Conservation (phyloP, 2,888 invertebrate genomes). For the Phengaris alcon region DNA sequence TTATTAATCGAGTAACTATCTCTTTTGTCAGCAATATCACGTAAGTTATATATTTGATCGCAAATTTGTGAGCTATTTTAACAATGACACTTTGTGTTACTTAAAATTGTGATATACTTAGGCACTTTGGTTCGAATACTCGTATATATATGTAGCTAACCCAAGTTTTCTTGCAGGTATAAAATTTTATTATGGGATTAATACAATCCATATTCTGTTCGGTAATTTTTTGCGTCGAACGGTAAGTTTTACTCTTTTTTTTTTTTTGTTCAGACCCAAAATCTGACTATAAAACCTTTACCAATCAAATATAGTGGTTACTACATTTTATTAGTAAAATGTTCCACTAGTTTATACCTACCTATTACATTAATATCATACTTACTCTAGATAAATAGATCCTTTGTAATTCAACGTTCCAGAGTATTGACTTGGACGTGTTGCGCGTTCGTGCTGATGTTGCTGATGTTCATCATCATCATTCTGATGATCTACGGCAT, state of each 20-base stretch:
- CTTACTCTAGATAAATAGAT: too few species aligned
- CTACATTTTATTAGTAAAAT: too few species aligned
- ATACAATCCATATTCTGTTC: constrained; percentile 66
- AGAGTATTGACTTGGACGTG: constrained; percentile 69
- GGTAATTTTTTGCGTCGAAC: constrained; percentile 63
- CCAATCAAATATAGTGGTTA: too few species aligned
- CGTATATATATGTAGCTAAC: neutral
- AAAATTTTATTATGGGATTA: constrained; percentile 53
- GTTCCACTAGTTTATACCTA: too few species aligned
- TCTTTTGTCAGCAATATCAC: neutral
- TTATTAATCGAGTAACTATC: neutral
- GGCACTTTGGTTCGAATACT: too few species aligned
- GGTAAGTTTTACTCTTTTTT: constrained; percentile 46
- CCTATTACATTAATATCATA: too few species aligned
- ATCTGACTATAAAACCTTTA: too few species aligned
- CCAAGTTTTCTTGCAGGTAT: constrained; percentile 27
- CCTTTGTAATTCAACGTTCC: constrained; percentile 28
- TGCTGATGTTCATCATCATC: constrained; percentile 60
- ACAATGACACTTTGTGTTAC: neutral
- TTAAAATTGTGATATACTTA: neutral
- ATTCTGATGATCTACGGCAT: constrained; percentile 67
- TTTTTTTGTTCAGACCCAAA: neutral
- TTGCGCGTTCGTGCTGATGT: constrained; percentile 63
- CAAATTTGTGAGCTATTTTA: neutral
- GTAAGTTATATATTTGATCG: neutral